Percentiles rank a stretch among this genome's conserved stretches.
These are phyloP conservation scores for Drosophila rufa DNA, from an alignment of 1,140 invertebrate species.

Conservation along the genomic window DNA sequence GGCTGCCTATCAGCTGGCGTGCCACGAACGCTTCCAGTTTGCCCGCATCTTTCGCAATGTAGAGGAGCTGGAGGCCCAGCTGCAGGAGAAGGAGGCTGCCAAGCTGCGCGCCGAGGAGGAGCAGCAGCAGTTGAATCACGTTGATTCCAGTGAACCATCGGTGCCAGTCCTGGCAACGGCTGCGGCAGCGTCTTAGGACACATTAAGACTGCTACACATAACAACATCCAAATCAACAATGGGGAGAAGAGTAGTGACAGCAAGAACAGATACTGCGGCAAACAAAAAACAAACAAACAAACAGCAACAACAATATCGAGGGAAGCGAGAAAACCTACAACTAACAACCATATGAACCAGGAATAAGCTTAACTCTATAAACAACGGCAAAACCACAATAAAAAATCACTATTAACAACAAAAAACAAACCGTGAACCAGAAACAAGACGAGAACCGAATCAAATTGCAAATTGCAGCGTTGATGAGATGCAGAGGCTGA, in stretches of 20 bases:
- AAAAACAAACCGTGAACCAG: constrained; percentile 22
- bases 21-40: constrained; percentile 91
- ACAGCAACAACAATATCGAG: constrained; percentile 27
- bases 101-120: constrained; percentile 70
- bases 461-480: constrained; percentile 1
- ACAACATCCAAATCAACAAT: constrained; percentile 25
- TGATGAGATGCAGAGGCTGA: constrained; percentile 31
- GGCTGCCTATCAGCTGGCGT: constrained; percentile 89
- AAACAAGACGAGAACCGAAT: constrained; percentile 19
- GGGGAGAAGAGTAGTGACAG: constrained; percentile 26
- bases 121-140: constrained; percentile 72
- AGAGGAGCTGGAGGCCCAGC: constrained; percentile 70
- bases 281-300: not conserved
- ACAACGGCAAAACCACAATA: constrained; percentile 51
- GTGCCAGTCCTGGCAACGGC: constrained; percentile 34
- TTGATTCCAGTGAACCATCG: constrained; percentile 58
- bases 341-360: constrained; percentile 54
- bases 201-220: constrained; percentile 49
- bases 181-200: constrained; percentile 67
- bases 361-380: constrained; percentile 61
- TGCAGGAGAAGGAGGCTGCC: constrained; percentile 73
- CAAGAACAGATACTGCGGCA: constrained; percentile 46
- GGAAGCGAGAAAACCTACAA: constrained; percentile 36
- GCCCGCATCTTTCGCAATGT: constrained; percentile 88
- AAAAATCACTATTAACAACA: constrained; percentile 52